Evolutionary conservation across 2,797 vertebrate species (phyloP).

Genomic region (Gobionotothen gibberifrons): DNA sequence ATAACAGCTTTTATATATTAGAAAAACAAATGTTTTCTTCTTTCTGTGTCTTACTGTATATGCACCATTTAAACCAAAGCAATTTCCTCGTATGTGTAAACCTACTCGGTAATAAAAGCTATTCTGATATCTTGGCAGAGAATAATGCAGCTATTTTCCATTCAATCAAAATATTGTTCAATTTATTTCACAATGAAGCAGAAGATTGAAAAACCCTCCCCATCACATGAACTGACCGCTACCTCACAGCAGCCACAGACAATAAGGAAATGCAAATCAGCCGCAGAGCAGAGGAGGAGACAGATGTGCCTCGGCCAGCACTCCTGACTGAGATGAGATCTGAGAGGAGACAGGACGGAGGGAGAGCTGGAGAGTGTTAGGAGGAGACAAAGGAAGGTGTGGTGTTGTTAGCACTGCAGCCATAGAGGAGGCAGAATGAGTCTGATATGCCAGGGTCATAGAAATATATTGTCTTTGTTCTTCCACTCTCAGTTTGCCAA

Average conservation of each 20-base stretch:
- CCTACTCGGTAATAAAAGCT: too few species aligned
- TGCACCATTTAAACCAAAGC: too few species aligned
- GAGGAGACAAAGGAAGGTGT: constrained; percentile 61
- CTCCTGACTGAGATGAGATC: constrained; percentile 70
- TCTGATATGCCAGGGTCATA: constrained; percentile 14
- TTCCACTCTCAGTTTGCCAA: constrained; percentile 14
- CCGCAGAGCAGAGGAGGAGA: constrained; percentile 31
- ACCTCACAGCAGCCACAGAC: constrained; percentile 32
- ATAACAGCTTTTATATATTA: too few species aligned
- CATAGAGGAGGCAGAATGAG: constrained; percentile 33
- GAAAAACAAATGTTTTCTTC: too few species aligned
- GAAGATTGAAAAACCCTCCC: constrained; percentile 26
- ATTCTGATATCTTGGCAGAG: not conserved
- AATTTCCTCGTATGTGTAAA: too few species aligned
- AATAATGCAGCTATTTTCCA: constrained; percentile 8
- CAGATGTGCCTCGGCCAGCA: constrained; percentile 48
- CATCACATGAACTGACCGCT: too few species aligned
- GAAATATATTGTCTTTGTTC: constrained; percentile 50
- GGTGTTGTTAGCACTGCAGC: constrained; percentile 21
- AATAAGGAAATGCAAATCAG: constrained; percentile 62
- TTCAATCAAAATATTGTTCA: not conserved
- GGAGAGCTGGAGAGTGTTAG: constrained; percentile 41
- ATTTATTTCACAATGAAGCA: constrained; percentile 17
- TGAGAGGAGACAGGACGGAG: constrained; percentile 44
- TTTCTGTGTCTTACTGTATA: too few species aligned